Evolutionary conservation across 2,113 vertebrate species (phyloP), one percentile per base, ranked within the genome.

Genomic region (Pogonocichla stellata): DNA sequence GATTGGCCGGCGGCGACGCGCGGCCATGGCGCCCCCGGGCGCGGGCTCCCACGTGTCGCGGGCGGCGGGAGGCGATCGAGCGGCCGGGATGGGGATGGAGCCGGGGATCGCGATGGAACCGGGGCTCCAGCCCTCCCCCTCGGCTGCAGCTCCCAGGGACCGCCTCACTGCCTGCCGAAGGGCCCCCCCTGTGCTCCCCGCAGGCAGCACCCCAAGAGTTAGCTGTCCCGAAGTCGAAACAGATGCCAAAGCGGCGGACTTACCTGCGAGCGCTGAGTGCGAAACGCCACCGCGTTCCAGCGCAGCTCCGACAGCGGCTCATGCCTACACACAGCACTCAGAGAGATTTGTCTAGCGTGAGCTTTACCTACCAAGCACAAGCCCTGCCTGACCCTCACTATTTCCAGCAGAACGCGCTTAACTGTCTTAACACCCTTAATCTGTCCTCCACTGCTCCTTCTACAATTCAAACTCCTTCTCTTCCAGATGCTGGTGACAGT

Each of bases 101-200:
- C 5, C 7, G 40, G 14, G 48, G 4, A 6, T 14, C 23, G 48
- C 23, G 14, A 26, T 50, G 48, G 48, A 7, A 12, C 22, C 6
- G 47, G 25, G 50, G 50, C 20, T 25, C 25, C 10, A 4, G 26
- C 28, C 26, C 29, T 80, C 18, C 48, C 42, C 18, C 45, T 17
- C 15, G 50, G 36, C 72, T 10, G 14, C 42, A 29, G 1, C 31
- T 28, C 42, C 34, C 48, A 2, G 4, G 40, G 5, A 40, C 19
- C 16, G 20, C 51, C 51, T 2, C 62, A 3, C 8, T 2, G 20
- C 60, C 53, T 6, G 26, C 34, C 14, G 0, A 17, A 11, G 14
- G 20, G 2, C 83, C 14, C 9, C 20, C 64, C 18, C 31, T 1
- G 10, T 0, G 24, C 36, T 33, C 12, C 19, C n/a, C 22, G 0